These are phyloP conservation scores for Cydia pomonella DNA, from an alignment of 1,140 invertebrate genomes.

Conservation along the genomic window DNA sequence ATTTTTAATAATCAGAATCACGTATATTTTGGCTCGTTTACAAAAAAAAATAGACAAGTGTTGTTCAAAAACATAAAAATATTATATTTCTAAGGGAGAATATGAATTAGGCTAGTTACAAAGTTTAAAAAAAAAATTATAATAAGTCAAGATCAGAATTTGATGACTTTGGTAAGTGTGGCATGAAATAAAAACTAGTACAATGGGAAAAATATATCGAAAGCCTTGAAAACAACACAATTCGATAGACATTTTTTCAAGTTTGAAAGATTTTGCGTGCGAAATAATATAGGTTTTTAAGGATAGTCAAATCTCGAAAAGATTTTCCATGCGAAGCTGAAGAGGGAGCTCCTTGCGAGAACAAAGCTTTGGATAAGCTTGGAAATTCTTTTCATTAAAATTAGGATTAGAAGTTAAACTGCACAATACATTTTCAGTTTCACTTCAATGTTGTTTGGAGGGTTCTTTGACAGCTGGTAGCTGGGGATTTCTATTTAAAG, in stretches of 20 bases:
- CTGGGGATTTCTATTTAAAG: too few relatives aligned
- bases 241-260: not conserved
- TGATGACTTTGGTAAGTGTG: not conserved
- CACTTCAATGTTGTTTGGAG: not conserved
- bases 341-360: too few relatives aligned
- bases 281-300: constrained; percentile 1
- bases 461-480: not conserved
- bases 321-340: not conserved
- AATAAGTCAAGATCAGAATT: not conserved
- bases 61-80: too few relatives aligned
- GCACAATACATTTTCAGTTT: constrained; percentile 5
- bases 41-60: too few relatives aligned
- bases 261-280: constrained; percentile 2
- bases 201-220: not conserved
- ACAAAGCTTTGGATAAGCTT: not conserved
- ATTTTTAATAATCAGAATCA: too few relatives aligned
- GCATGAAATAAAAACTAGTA: not conserved
- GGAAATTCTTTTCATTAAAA: not conserved
- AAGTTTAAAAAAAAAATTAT: too few relatives aligned
- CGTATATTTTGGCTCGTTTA: too few relatives aligned
- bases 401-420: not conserved
- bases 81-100: too few relatives aligned
- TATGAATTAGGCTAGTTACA: too few relatives aligned
- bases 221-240: not conserved
- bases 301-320: not conserved